phyloP scores from a whole-genome alignment of 2,888 invertebrate genomes.

The Meghimatium bilineatum region DNA sequence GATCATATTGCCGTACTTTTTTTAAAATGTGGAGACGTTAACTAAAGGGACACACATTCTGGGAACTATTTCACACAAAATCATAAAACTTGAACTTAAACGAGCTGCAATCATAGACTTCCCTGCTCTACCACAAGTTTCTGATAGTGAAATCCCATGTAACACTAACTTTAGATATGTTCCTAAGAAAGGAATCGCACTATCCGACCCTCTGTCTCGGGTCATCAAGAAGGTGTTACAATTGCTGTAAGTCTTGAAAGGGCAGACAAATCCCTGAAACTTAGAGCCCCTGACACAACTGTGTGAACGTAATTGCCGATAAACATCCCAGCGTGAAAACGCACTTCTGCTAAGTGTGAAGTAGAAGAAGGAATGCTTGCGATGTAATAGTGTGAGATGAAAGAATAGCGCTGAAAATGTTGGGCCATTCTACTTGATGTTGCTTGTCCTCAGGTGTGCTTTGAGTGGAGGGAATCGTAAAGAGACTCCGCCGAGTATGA shows the following conservation, averaged over 20 bases:
- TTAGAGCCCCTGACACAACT: slow-evolving; percentile 3
- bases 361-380: slow-evolving; percentile 3
- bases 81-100: neutral
- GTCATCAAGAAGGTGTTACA: neutral
- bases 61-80: neutral
- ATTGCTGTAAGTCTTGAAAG: slow-evolving; percentile 36
- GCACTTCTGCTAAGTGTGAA: slow-evolving; percentile 10
- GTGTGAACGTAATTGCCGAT: slow-evolving; percentile 35
- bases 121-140: too few relatives aligned
- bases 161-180: neutral
- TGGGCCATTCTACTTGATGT: neutral
- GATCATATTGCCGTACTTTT: neutral
- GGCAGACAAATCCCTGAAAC: slow-evolving; percentile 13
- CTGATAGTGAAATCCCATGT: neutral
- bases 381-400: slow-evolving; percentile 9
- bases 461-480: neutral
- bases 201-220: neutral
- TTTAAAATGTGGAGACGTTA: too few relatives aligned
- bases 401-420: neutral
- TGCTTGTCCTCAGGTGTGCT: slow-evolving; percentile 15
- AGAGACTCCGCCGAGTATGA: neutral
- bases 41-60: neutral
- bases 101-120: neutral
- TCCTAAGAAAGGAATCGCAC: neutral
- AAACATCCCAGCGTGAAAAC: slow-evolving; percentile 18